Evolutionary conservation across 1,140 invertebrate species (phyloP).

Genomic region (Diploscapter pachys): DNA sequence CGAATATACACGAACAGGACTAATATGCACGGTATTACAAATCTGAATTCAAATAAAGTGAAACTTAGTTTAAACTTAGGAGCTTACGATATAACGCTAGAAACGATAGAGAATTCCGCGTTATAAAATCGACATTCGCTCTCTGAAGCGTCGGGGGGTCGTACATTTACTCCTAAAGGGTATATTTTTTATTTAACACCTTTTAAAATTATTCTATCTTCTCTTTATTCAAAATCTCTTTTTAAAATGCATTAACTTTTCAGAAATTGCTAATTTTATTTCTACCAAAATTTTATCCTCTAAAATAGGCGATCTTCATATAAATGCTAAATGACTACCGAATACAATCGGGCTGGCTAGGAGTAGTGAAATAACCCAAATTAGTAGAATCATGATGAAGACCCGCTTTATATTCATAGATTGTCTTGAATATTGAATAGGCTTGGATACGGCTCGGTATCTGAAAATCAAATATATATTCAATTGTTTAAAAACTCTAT

Average conservation of each 20-base stretch:
- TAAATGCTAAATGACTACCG: constrained; percentile 66
- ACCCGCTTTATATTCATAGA: constrained; percentile 95
- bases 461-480: constrained; percentile 64
- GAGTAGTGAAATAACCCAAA: constrained; percentile 90
- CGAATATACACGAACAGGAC: constrained; percentile 55
- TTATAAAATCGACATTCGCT: constrained; percentile 86
- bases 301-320: neutral
- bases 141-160: constrained; percentile 44
- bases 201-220: neutral
- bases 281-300: neutral
- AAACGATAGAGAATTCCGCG: constrained; percentile 94
- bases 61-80: constrained; percentile 74
- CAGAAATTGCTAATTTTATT: neutral
- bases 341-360: constrained; percentile 96
- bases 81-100: constrained; percentile 94
- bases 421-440: constrained; percentile 92
- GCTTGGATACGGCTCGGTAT: constrained; percentile 96
- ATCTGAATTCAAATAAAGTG: constrained; percentile 69
- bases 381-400: constrained; percentile 85
- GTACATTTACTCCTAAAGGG: constrained; percentile 49
- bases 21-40: constrained; percentile 85
- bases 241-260: neutral
- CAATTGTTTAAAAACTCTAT: neutral
- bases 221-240: constrained; percentile 15
- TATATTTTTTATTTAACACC: constrained; percentile 5